A percentile compares a stretch with the other conserved stretches of the same genome.
phyloP scores from a whole-genome alignment of 2,888 invertebrate species.

The Orchesellides sinensis region DNA sequence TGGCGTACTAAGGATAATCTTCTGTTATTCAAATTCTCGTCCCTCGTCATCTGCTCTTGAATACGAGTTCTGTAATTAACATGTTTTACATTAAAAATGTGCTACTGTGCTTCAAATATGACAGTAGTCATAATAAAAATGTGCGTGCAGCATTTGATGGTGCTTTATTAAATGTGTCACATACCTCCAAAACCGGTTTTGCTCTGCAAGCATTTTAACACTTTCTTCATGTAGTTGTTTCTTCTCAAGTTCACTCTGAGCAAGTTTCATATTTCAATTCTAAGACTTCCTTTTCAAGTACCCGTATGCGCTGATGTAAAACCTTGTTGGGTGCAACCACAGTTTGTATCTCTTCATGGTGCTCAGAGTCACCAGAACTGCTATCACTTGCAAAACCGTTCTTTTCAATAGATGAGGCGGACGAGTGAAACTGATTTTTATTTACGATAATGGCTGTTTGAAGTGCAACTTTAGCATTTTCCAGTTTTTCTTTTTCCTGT shows the following conservation, averaged over 20 bases:
- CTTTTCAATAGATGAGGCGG: too few species aligned
- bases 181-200: slow-evolving; percentile 44
- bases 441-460: too few species aligned
- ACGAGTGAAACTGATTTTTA: too few species aligned
- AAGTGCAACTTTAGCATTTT: too few species aligned
- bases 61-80: neutral
- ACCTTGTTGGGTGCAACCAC: neutral
- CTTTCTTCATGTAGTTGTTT: slow-evolving; percentile 22
- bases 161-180: neutral
- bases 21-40: slow-evolving; percentile 3
- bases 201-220: slow-evolving; percentile 34
- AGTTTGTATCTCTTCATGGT: neutral
- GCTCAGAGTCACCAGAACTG: neutral
- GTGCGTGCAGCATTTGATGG: too few species aligned
- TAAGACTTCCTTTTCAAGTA: slow-evolving; percentile 7
- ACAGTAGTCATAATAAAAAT: too few species aligned
- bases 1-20: slow-evolving; percentile 17
- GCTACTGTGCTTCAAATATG: too few species aligned
- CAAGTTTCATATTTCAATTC: slow-evolving; percentile 17
- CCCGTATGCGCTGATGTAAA: neutral
- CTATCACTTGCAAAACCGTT: too few species aligned
- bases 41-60: neutral
- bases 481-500: too few species aligned
- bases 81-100: neutral
- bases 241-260: slow-evolving; percentile 20